Percentiles rank a stretch among this genome's conserved stretches.
Conservation (phyloP, 92 coral and sea anemone genomes). For the Chrysogorgia sp. region DNA sequence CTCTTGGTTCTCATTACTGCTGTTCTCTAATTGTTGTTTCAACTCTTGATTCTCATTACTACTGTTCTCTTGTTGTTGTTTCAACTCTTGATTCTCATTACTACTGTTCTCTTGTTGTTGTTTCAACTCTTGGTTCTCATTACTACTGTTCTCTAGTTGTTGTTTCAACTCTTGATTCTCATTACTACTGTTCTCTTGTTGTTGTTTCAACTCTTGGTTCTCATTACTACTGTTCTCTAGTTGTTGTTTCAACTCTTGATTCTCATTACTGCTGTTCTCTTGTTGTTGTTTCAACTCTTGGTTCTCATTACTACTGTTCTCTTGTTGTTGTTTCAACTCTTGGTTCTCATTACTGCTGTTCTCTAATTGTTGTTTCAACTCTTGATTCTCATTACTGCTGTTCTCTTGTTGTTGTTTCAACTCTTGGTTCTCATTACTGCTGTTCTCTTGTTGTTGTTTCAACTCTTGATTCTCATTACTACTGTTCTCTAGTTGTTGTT, state of each 20-base stretch:
- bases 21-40: not conserved
- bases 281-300: not conserved
- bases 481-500: conserved; percentile 1
- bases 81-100: not conserved
- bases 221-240: not conserved
- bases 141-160: not conserved
- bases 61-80: not conserved
- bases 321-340: not conserved
- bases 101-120: not conserved
- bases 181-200: not conserved
- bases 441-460: not conserved
- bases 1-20: not conserved
- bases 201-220: not conserved
- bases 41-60: not conserved
- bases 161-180: not conserved
- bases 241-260: conserved; percentile 3
- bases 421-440: not conserved
- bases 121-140: not conserved
- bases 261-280: not conserved
- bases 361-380: not conserved
- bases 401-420: not conserved
- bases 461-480: not conserved
- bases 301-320: not conserved
- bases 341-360: not conserved
- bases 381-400: not conserved